phyloP scores from a whole-genome alignment of 2,113 vertebrate species.

The Chaetodon trifascialis region DNA sequence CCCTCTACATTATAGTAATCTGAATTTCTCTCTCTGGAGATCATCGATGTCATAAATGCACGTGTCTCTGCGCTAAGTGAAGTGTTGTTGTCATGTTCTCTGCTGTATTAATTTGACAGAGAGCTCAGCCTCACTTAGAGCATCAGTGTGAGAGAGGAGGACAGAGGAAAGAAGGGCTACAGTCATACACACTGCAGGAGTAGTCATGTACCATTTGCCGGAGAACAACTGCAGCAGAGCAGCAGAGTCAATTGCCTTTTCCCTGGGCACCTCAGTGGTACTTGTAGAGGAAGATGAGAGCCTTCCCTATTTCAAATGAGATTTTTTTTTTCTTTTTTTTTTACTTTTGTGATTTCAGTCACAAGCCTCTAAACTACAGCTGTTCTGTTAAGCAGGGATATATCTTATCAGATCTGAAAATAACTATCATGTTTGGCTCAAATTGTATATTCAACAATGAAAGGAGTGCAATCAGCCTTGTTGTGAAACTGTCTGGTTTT shows the following conservation, averaged over 20 bases:
- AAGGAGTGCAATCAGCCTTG: neutral
- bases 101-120: conserved; percentile 30
- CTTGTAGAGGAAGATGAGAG: conserved; percentile 38
- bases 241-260: conserved; percentile 39
- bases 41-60: conserved; percentile 25
- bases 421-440: neutral
- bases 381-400: neutral
- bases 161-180: conserved; percentile 6
- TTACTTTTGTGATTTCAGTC: neutral
- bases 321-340: neutral
- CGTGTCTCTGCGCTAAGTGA: neutral
- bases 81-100: conserved; percentile 42
- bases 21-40: conserved; percentile 24
- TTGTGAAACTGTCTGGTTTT: neutral
- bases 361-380: neutral
- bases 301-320: conserved; percentile 24
- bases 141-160: conserved; percentile 14
- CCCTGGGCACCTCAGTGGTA: conserved; percentile 16
- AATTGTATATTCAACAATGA: neutral
- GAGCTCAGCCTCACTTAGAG: conserved; percentile 30
- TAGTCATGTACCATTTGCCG: conserved; percentile 43
- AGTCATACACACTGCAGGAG: conserved; percentile 12
- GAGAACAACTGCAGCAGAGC: conserved; percentile 43
- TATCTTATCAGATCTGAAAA: neutral
- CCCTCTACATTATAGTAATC: conserved; percentile 19